Evolutionary conservation across 2,113 vertebrate species (phyloP).

Genomic region (Corvus hawaiiensis): DNA sequence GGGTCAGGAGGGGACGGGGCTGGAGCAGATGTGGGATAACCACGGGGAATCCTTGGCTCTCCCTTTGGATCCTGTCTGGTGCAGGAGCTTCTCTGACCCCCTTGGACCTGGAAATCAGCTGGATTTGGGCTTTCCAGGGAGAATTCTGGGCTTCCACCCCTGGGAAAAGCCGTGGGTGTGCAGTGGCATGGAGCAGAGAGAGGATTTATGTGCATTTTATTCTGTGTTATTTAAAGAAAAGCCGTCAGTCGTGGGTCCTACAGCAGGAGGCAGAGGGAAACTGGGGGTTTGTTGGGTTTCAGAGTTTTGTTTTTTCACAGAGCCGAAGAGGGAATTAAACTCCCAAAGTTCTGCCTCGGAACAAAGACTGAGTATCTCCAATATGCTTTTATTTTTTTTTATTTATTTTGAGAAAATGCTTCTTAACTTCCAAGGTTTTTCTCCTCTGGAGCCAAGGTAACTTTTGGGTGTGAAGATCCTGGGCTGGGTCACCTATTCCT

Average conservation of each 20-base stretch:
- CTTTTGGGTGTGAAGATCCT: neutral
- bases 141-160: neutral
- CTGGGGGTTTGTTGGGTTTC: neutral
- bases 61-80: neutral
- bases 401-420: neutral
- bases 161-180: neutral
- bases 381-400: fast-evolving
- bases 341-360: neutral
- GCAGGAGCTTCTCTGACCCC: neutral
- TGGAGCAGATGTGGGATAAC: neutral
- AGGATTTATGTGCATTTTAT: neutral
- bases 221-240: neutral
- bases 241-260: neutral
- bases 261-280: neutral
- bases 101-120: neutral
- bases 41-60: neutral
- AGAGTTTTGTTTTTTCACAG: neutral
- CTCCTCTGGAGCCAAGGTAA: neutral
- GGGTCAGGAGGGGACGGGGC: neutral
- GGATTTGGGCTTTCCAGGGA: neutral
- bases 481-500: neutral
- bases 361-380: neutral
- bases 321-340: neutral
- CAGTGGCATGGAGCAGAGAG: neutral
- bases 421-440: neutral